Conservation (phyloP, 2,888 invertebrate species). For the Meandrusa payeni region DNA sequence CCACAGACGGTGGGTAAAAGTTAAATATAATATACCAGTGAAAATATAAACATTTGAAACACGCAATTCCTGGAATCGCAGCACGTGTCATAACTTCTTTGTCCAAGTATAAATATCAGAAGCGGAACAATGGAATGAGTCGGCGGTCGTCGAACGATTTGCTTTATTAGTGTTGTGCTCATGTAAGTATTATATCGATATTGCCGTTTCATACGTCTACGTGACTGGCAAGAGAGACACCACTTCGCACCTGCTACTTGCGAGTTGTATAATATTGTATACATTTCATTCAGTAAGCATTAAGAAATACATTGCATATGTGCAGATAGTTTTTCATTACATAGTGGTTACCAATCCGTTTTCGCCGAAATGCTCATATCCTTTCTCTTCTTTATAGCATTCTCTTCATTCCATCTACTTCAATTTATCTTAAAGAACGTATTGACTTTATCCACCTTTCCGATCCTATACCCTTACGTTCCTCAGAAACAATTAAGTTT, state of each 20-base stretch:
- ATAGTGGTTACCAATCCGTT: too few species aligned
- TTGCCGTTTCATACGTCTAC: background rate
- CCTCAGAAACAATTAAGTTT: too few species aligned
- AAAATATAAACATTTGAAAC: conserved; percentile 18
- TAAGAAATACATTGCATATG: too few species aligned
- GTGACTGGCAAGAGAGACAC: background rate
- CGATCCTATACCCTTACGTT: too few species aligned
- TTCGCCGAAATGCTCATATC: too few species aligned
- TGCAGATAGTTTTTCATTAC: too few species aligned
- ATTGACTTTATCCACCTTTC: too few species aligned
- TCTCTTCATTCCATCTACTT: too few species aligned
- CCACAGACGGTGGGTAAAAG: background rate
- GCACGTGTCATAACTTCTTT: conserved; percentile 41
- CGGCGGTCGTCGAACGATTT: conserved; percentile 24
- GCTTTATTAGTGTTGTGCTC: conserved; percentile 36
- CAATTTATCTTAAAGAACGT: too few species aligned
- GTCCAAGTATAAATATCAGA: conserved; percentile 34
- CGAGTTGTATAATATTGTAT: too few species aligned
- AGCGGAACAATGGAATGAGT: conserved; percentile 34
- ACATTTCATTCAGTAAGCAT: too few species aligned
- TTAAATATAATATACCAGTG: conserved; percentile 15
- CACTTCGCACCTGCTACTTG: background rate
- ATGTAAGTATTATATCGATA: conserved; percentile 23
- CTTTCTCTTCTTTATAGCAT: too few species aligned
- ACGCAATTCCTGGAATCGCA: conserved; percentile 29